Conservation (phyloP, 2,113 vertebrate species). For the Macrotis lagotis region DNA sequence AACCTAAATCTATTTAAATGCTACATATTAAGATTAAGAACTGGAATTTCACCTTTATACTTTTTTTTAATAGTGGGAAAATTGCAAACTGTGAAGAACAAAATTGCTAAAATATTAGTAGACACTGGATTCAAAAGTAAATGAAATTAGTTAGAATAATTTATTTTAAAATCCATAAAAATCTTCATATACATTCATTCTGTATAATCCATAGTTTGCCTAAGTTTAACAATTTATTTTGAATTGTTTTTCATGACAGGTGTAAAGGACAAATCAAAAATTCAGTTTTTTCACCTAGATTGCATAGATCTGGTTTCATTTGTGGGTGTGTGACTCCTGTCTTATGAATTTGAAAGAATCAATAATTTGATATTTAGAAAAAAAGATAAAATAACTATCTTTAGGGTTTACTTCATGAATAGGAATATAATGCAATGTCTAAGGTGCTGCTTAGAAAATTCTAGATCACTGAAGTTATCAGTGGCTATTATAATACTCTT, state of each 20-base stretch:
- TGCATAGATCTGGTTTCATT: neutral
- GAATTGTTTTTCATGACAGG: neutral
- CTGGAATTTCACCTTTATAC: slow-evolving; percentile 7
- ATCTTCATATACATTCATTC: neutral
- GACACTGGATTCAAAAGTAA: neutral
- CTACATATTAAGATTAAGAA: neutral
- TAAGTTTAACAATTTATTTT: neutral
- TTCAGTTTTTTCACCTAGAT: neutral
- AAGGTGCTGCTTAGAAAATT: neutral
- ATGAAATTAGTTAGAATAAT: slow-evolving; percentile 33
- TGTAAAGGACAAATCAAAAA: neutral
- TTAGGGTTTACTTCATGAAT: neutral
- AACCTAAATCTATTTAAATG: neutral
- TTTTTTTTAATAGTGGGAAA: slow-evolving; percentile 14
- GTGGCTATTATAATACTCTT: neutral
- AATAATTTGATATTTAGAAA: neutral
- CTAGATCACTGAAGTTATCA: neutral
- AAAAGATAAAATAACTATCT: neutral
- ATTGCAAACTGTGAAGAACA: slow-evolving; percentile 33
- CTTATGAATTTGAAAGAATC: neutral
- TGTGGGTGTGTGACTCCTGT: neutral
- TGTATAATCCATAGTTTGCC: neutral
- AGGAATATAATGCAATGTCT: neutral
- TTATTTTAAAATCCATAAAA: slow-evolving; percentile 19
- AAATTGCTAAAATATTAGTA: slow-evolving; percentile 34